phyloP scores from a whole-genome alignment of 2,113 vertebrate genomes.

The Indri indri region DNA sequence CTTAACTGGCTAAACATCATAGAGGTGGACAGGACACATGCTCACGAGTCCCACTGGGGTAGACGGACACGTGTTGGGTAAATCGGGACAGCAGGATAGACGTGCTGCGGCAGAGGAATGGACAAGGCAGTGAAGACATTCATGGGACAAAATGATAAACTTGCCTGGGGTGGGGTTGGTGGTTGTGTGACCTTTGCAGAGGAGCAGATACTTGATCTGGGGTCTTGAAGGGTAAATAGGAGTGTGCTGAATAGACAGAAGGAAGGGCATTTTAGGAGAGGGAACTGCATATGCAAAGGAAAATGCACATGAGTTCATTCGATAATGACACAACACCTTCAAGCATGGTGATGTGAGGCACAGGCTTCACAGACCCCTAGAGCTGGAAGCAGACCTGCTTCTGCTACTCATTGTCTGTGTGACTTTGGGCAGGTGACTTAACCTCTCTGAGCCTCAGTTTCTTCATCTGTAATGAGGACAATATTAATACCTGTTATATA shows the following conservation, averaged over 20 bases:
- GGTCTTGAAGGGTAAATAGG: neutral
- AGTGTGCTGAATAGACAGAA: neutral
- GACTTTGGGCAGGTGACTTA: neutral
- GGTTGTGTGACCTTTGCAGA: neutral
- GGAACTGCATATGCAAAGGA: neutral
- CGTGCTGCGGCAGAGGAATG: rapidly evolving
- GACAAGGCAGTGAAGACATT: neutral
- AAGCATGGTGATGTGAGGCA: neutral
- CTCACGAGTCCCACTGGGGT: neutral
- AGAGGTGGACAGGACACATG: neutral
- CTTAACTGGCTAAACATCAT: neutral
- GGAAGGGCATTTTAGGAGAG: neutral
- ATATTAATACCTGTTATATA: neutral
- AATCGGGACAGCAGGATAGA: neutral
- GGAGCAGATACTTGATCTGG: neutral
- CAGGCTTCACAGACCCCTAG: neutral
- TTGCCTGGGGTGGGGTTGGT: neutral
- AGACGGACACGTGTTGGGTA: rapidly evolving
- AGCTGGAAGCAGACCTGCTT: neutral
- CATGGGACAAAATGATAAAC: neutral
- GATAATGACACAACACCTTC: neutral
- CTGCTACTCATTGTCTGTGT: neutral
- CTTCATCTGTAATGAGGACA: neutral
- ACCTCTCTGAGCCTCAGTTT: neutral
- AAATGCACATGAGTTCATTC: neutral